Base-by-base conservation (phyloP, 2,888 invertebrate species). In the Lochmaea crataegi region DNA sequence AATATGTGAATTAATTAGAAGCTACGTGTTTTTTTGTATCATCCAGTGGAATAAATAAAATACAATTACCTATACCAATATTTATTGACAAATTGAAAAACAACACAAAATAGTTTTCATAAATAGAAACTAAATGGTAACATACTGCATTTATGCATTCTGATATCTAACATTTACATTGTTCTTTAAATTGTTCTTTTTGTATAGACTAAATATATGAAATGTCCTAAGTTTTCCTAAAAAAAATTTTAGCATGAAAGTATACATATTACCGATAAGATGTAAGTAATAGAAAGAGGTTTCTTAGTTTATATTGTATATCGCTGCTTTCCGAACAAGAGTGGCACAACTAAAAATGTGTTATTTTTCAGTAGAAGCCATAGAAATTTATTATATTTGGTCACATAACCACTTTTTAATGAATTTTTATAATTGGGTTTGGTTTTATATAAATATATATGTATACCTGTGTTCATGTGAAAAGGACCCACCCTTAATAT, bases 61-160 rank as follows among this genome's bases (percentile, higher is more conserved):
- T 14, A 51, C 45, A 1, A 51, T n/a, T n/a, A n/a, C 51, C 51
- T 51, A 51, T 51, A 51, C 51, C 51, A 51, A 51, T 51, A n/a
- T 51, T 51, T 51, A 51, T 51, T 51, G 51, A 51, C 51, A 51
- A n/a, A 51, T 51, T 51, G 7, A 16, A 51, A 51, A 51, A 51
- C 6, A 38, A 48, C 26, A 48, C n/a, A 16, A 61, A n/a, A 22
- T 64, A 64, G 64, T 38, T 7, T 64, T 22, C 16, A 42, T 45
- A 64, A n/a, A 42, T 64, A 64, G 26, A 45, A 64, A n/a, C 41
- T 64, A 64, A 64, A 48, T 64, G 64, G 64, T 64, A 64, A 64
- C 64, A 45, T 60, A 60, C 26, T 26, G 26, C 38, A 26, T 2
- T 60, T 60, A 60, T 60, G 22, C 57, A 22, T 38, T 9, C 32